Evolutionary conservation across 2,888 invertebrate genomes (phyloP).

Genomic region (Cataglyphis rosenhaueri): DNA sequence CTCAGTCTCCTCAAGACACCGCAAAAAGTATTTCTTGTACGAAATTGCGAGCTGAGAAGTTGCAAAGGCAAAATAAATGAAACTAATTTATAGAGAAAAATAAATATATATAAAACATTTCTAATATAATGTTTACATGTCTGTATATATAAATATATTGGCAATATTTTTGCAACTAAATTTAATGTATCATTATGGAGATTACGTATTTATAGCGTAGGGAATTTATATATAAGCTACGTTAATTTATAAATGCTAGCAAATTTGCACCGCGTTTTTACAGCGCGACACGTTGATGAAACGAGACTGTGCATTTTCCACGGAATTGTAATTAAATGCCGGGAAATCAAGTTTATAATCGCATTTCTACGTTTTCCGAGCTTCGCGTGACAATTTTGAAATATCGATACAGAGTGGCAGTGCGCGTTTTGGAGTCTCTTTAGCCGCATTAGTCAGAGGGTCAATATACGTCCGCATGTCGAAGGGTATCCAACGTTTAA

Average conservation of each 20-base stretch:
- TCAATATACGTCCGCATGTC: slow-evolving; percentile 31
- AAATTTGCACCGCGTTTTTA: not conserved
- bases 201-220: slow-evolving; percentile 10
- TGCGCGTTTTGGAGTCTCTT: slow-evolving; percentile 28
- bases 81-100: not conserved
- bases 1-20: not conserved
- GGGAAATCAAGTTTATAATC: slow-evolving; percentile 40
- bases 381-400: slow-evolving; percentile 40
- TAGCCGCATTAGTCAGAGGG: slow-evolving; percentile 32
- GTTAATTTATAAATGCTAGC: slow-evolving; percentile 3
- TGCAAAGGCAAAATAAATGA: not conserved
- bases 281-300: not conserved
- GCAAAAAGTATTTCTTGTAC: not conserved
- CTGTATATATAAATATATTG: not conserved
- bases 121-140: not conserved
- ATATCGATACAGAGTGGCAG: slow-evolving; percentile 42
- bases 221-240: not conserved
- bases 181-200: not conserved
- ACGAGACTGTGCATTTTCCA: not conserved
- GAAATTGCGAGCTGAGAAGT: not conserved
- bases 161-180: not conserved
- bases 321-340: slow-evolving; percentile 25
- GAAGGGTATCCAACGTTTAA: slow-evolving; percentile 33
- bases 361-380: slow-evolving; percentile 23
- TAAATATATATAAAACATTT: not conserved